Conservation (phyloP, 2,113 vertebrate species). For the Amia ocellicauda region DNA sequence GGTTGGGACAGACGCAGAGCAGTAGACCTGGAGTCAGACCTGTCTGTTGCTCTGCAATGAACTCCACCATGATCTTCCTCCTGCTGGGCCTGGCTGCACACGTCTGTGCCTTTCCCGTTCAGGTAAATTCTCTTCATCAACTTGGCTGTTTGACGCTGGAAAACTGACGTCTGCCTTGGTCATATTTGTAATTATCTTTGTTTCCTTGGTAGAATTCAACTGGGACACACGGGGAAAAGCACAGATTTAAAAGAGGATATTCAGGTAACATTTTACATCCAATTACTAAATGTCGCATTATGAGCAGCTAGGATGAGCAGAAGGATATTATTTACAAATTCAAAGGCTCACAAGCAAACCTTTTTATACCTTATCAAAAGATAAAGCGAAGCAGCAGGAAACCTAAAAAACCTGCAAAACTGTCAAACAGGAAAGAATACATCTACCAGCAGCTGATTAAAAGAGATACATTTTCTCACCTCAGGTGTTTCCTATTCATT, state of each 20-base stretch:
- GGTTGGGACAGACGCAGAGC: not conserved
- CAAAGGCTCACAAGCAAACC: too few species aligned
- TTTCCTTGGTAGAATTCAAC: slow-evolving; percentile 54
- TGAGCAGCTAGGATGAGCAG: not conserved
- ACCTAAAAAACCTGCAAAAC: too few species aligned
- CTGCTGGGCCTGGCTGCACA: slow-evolving; percentile 40
- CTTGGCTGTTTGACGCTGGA: not conserved
- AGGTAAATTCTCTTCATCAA: slow-evolving; percentile 46
- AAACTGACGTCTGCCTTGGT: not conserved
- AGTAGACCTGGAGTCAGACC: slow-evolving; percentile 4
- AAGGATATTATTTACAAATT: not conserved
- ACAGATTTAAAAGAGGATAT: slow-evolving; percentile 53
- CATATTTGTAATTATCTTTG: not conserved
- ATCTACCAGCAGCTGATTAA: not conserved
- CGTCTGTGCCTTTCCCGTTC: slow-evolving; percentile 45
- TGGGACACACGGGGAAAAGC: slow-evolving; percentile 38
- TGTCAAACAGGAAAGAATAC: too few species aligned
- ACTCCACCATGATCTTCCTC: slow-evolving; percentile 35
- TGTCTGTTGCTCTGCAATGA: slow-evolving; percentile 41
- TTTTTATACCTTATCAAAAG: too few species aligned
- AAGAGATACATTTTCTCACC: slow-evolving; percentile 1
- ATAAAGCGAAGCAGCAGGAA: too few species aligned
- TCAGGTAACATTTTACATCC: slow-evolving; percentile 41
- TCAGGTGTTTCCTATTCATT: not conserved
- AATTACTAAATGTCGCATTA: not conserved